Conservation (phyloP, 2,797 vertebrate genomes). For the Channallabes apus region DNA sequence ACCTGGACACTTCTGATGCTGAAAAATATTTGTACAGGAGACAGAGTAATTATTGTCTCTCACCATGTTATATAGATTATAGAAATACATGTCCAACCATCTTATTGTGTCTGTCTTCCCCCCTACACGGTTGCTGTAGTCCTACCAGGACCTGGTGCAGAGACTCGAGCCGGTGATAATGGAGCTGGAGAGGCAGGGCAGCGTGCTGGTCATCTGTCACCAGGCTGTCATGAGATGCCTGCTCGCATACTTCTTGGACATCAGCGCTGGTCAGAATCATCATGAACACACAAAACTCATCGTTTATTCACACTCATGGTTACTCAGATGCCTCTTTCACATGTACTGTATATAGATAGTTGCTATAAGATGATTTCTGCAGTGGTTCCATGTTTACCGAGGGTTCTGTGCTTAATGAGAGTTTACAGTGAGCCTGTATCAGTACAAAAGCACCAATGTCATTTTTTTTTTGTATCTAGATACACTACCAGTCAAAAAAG, state of each 20-base stretch:
- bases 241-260: constrained; percentile 94
- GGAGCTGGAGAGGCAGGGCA: constrained; percentile 94
- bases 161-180: constrained; percentile 94
- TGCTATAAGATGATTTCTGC: not conserved
- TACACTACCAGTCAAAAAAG: too few relatives aligned
- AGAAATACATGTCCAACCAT: not conserved
- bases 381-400: not conserved
- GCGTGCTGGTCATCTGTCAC: constrained; percentile 91
- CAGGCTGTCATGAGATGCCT: constrained; percentile 96
- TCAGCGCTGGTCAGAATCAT: constrained; percentile 81
- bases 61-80: not conserved
- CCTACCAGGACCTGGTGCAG: constrained; percentile 96
- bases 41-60: not conserved
- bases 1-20: not conserved
- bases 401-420: not conserved
- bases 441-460: too few relatives aligned
- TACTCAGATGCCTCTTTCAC: not conserved
- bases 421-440: too few relatives aligned
- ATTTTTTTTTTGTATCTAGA: too few relatives aligned
- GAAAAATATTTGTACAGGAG: not conserved
- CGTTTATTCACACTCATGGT: not conserved
- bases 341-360: not conserved
- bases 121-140: constrained; percentile 69
- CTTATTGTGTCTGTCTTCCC: too few relatives aligned
- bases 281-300: not conserved